A percentile compares a stretch with the other conserved stretches of the same genome.
phyloP scores from a whole-genome alignment of 1,140 invertebrate genomes.

The Apis laboriosa region DNA sequence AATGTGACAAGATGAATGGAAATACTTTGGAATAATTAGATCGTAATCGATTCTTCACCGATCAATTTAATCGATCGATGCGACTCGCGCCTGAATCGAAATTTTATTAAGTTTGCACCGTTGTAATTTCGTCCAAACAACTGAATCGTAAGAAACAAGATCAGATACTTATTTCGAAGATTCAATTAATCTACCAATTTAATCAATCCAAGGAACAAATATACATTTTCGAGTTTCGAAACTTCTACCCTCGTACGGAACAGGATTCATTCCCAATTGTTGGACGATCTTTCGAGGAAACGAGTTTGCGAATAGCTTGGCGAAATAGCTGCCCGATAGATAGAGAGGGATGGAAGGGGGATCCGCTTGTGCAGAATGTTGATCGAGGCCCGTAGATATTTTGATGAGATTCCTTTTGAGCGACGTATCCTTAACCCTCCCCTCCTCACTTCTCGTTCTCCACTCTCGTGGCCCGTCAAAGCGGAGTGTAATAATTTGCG shows the following conservation, averaged over 20 bases:
- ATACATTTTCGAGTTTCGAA: too few relatives aligned
- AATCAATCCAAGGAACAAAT: too few relatives aligned
- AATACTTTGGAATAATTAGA: slow-evolving; percentile 43
- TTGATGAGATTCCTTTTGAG: slow-evolving; percentile 43
- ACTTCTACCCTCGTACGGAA: too few relatives aligned
- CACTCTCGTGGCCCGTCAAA: slow-evolving; percentile 35
- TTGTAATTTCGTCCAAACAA: too few relatives aligned
- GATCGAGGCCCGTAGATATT: slow-evolving; percentile 22
- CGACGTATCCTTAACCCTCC: neutral
- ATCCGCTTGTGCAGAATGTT: neutral
- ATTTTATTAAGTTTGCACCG: slow-evolving; percentile 27
- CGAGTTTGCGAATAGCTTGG: neutral
- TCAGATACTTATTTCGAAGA: too few relatives aligned
- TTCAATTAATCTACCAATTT: too few relatives aligned
- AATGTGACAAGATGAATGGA: slow-evolving; percentile 10
- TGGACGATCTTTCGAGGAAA: neutral
- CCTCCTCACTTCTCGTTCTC: too few relatives aligned
- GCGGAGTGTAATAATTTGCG: slow-evolving; percentile 55
- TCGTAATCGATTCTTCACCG: slow-evolving; percentile 27
- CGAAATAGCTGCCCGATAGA: neutral
- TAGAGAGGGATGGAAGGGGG: neutral
- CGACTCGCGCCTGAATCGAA: slow-evolving; percentile 32
- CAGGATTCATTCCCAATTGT: too few relatives aligned
- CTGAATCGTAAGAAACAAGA: too few relatives aligned
- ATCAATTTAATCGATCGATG: slow-evolving; percentile 38